phyloP scores from a whole-genome alignment of 1,140 invertebrate species.

The Drosophila sproati region DNA sequence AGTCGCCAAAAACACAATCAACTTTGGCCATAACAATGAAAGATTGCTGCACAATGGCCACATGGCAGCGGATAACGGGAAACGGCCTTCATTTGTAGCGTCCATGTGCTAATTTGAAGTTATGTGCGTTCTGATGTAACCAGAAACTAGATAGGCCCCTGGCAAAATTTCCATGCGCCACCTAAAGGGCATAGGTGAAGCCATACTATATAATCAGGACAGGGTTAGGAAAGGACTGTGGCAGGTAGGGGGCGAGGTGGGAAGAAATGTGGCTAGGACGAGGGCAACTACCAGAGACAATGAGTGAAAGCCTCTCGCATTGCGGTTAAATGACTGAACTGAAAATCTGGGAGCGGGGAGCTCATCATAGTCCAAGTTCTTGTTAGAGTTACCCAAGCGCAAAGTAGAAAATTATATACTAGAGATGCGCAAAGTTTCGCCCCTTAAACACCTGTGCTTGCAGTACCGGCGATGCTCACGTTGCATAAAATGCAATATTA shows the following conservation, averaged over 20 bases:
- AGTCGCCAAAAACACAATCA: slow-evolving; percentile 21
- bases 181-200: slow-evolving; percentile 36
- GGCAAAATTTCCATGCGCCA: slow-evolving; percentile 46
- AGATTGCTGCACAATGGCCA: slow-evolving; percentile 21
- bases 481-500: not conserved
- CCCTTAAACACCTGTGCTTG: not conserved
- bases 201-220: slow-evolving; percentile 8
- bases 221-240: not conserved
- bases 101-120: slow-evolving; percentile 69
- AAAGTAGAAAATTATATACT: not conserved
- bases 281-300: slow-evolving; percentile 28
- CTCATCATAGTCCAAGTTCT: slow-evolving; percentile 20
- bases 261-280: not conserved
- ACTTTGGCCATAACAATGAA: slow-evolving; percentile 34
- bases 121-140: slow-evolving; percentile 74
- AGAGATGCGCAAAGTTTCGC: slow-evolving; percentile 1
- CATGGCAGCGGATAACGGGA: not conserved
- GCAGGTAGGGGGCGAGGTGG: not conserved
- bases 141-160: slow-evolving; percentile 40
- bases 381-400: slow-evolving; percentile 16
- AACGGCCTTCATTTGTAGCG: slow-evolving; percentile 31
- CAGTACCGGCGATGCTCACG: not conserved
- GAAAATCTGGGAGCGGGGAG: not conserved
- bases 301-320: slow-evolving; percentile 37
- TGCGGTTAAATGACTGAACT: slow-evolving; percentile 37